These are phyloP conservation scores for Sturnus vulgaris DNA, from an alignment of 2,113 vertebrate genomes.

Conservation along the genomic window DNA sequence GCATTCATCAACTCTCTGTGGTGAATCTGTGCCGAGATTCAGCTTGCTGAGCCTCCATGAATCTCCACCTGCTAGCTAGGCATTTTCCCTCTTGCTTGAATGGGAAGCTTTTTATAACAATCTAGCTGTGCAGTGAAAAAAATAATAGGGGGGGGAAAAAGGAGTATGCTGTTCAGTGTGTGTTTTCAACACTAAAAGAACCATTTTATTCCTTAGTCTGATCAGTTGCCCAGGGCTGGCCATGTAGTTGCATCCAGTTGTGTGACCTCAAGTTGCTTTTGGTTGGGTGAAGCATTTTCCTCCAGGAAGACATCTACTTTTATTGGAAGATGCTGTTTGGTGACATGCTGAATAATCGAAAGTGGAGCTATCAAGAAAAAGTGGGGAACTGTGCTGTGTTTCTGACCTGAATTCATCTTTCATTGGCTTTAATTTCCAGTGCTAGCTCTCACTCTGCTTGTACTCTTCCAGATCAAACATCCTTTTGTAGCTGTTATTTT, in stretches of 20 bases:
- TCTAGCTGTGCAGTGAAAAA: not conserved
- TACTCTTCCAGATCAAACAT: not conserved
- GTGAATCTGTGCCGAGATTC: not conserved
- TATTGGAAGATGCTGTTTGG: not conserved
- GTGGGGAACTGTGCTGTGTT: rapidly evolving
- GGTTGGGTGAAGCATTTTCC: not conserved
- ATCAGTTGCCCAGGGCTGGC: not conserved
- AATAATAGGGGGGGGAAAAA: rapidly evolving
- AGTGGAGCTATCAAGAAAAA: not conserved
- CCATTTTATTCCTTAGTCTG: not conserved
- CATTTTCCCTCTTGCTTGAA: not conserved
- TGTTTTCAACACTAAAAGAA: not conserved
- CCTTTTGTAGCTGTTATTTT: not conserved
- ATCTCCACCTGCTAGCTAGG: not conserved
- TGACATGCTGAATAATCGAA: not conserved
- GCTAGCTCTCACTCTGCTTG: not conserved
- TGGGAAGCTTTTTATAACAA: not conserved
- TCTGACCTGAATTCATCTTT: not conserved
- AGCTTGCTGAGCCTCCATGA: not conserved
- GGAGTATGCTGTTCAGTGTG: not conserved
- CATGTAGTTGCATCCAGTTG: not conserved
- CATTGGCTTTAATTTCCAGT: not conserved
- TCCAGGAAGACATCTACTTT: not conserved
- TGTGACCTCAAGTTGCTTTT: not conserved
- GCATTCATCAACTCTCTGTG: not conserved